Evolutionary conservation across 2,113 vertebrate species (phyloP), one percentile per base, ranked within the genome.

Genomic region (Neotragus moschatus): DNA sequence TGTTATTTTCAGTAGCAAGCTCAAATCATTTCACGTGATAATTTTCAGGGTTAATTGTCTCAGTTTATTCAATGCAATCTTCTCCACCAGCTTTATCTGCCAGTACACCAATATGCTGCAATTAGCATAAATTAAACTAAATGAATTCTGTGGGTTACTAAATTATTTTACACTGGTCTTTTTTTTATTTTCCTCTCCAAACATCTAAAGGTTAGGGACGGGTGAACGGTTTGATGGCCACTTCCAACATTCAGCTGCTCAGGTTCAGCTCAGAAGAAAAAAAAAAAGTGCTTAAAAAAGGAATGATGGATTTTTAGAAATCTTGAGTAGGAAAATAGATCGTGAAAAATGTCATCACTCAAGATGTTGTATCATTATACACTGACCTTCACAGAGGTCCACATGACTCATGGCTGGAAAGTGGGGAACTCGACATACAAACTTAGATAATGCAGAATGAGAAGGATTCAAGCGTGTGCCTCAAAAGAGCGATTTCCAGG

Each of bases 91-190:
- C 98, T 99, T 99, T 98, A 99, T 99, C 98, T 98, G 97, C 97
- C 96, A 98, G 94, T 97, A 98, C 87, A 98, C 98, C 98, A 98
- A 98, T 98, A 98, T 53, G 43, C 96, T 97, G 96, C 98, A 98
- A 98, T 99, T 99, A 99, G 98, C 98, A 99, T 99, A 99, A 98
- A 99, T 98, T 99, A 99, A 98, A 97, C 94, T 95, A 98, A 99
- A 98, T 98, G 97, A 98, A 98, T 98, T 98, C 82, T n/a, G 93
- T 96, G 97, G 97, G 98, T 99, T 99, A 98, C 98, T 98, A 98
- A 98, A 98, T 98, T 98, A 99, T 98, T 99, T 99, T 98, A 98
- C 94, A 98, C 96, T 58, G 43, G 94, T 98, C 98, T 96, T 1
- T 98, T 98, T 98, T 98, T 98, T 96, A 96, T 98, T 98, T 98